Percentiles rank a stretch among this genome's conserved stretches.
phyloP scores from a whole-genome alignment of 1,140 invertebrate genomes.

The Nephotettix cincticeps region DNA sequence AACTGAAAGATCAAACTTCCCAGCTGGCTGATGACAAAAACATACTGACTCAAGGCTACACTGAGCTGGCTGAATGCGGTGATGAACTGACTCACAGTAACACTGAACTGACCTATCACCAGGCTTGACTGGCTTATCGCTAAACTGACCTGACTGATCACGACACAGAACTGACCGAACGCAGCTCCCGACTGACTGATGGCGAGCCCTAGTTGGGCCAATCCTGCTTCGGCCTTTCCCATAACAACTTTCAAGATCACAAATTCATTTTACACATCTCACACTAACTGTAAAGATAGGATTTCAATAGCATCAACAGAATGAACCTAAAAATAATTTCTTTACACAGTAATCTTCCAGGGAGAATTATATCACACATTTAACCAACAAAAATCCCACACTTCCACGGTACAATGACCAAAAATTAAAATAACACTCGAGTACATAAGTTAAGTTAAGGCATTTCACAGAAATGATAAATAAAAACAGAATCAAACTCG shows the following conservation, averaged over 20 bases:
- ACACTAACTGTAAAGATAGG: background rate
- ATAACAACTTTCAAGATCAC: background rate
- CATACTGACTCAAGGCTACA: background rate
- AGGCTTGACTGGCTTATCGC: slow-evolving; percentile 10
- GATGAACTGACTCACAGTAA: slow-evolving; percentile 11
- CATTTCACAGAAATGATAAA: too few species aligned
- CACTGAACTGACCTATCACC: background rate
- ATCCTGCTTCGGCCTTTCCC: background rate
- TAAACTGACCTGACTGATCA: slow-evolving; percentile 11
- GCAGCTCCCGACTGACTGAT: background rate
- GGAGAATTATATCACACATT: background rate
- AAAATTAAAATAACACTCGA: too few species aligned
- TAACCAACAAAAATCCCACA: background rate
- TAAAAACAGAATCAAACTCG: too few species aligned
- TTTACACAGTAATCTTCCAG: background rate
- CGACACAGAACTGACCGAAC: background rate
- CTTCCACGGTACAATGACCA: background rate
- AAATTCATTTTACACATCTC: background rate
- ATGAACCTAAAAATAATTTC: slow-evolving; percentile 3
- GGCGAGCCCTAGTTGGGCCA: background rate
- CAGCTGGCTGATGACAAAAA: background rate
- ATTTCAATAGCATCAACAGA: slow-evolving; percentile 9
- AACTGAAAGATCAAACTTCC: background rate
- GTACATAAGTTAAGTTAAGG: too few species aligned
- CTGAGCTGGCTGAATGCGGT: slow-evolving; percentile 3